A percentile compares a stretch with the other conserved stretches of the same genome.
Conservation (phyloP, 2,888 invertebrate genomes). For the Heliconius ethilla region DNA sequence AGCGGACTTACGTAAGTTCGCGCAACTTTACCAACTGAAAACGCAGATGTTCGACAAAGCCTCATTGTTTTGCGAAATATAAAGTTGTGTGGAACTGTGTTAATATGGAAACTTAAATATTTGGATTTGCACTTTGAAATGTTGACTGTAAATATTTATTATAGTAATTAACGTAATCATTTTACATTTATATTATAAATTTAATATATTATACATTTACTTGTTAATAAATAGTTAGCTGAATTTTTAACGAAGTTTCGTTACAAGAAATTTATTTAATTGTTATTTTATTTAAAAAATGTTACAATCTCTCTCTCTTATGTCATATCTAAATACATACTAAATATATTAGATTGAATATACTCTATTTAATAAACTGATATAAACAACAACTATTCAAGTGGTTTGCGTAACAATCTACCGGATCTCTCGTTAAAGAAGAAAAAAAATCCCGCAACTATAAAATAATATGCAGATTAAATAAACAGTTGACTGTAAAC, state of each 20-base stretch:
- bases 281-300: not conserved
- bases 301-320: not conserved
- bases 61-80: slow-evolving; percentile 8
- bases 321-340: not conserved
- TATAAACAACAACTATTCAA: not conserved
- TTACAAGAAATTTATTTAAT: too few species aligned
- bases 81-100: slow-evolving; percentile 9
- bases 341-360: not conserved
- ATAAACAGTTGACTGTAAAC: slow-evolving; percentile 61
- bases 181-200: not conserved
- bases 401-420: not conserved
- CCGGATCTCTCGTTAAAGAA: not conserved
- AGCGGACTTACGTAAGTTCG: slow-evolving; percentile 50
- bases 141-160: not conserved
- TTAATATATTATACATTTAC: not conserved
- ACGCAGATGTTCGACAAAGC: slow-evolving; percentile 21
- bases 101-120: slow-evolving; percentile 16
- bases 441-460: slow-evolving; percentile 25
- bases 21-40: slow-evolving; percentile 24
- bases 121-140: not conserved
- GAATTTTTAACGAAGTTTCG: not conserved
- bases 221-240: not conserved
- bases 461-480: slow-evolving; percentile 44
- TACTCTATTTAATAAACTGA: not conserved
- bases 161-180: not conserved